A percentile compares a stretch with the other conserved stretches of the same genome.
These are phyloP conservation scores for Dryomyza anilis DNA, from an alignment of 2,888 invertebrate species.

Conservation along the genomic window DNA sequence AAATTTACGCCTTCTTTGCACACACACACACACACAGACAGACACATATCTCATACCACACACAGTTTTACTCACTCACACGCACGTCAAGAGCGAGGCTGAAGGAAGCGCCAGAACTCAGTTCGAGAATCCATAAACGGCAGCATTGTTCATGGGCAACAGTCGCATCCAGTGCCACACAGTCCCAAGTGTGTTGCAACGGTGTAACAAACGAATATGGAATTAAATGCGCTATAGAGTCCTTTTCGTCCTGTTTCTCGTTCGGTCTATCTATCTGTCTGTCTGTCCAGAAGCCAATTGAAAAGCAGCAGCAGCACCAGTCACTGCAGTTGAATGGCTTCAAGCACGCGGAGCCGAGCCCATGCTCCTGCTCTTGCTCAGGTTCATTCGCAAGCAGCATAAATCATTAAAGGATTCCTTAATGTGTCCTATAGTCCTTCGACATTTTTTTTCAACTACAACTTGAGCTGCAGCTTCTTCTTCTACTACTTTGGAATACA, in stretches of 20 bases:
- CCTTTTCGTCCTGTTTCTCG: not conserved
- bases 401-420: slow-evolving; percentile 46
- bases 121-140: not conserved
- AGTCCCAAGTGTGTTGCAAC: not conserved
- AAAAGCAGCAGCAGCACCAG: not conserved
- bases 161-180: not conserved
- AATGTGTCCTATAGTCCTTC: not conserved
- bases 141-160: not conserved
- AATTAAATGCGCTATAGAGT: not conserved
- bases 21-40: no score
- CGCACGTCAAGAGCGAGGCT: slow-evolving; percentile 17
- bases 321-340: not conserved
- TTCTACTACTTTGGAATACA: not conserved
- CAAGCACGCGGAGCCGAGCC: no score
- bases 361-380: not conserved
- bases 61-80: no score
- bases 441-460: no score
- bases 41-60: no score
- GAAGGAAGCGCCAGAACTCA: not conserved
- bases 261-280: no score
- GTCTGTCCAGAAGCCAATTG: not conserved
- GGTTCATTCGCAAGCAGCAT: slow-evolving; percentile 51
- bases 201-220: not conserved
- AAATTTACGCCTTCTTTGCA: slow-evolving; percentile 58
- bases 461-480: no score